Conservation (phyloP, 2,888 invertebrate genomes). For the Piscicola geometra region DNA sequence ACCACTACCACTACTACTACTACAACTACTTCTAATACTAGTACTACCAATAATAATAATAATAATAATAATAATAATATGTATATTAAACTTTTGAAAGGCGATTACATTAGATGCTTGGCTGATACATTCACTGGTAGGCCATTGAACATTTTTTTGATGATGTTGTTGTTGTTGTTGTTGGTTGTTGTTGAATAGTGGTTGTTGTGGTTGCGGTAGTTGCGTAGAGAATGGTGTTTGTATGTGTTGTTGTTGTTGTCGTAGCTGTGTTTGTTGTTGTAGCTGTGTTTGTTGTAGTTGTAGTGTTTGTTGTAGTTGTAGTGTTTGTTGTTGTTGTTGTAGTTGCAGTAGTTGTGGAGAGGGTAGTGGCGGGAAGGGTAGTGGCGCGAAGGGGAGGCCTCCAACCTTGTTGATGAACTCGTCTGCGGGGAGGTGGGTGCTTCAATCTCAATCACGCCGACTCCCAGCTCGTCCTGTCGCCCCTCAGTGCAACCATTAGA, state of each 20-base stretch:
- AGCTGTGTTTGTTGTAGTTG: background rate
- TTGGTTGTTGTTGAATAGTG: background rate
- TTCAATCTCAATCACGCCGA: too few relatives aligned
- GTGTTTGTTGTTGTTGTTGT: background rate
- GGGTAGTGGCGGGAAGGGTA: background rate
- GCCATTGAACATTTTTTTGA: background rate
- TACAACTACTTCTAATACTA: background rate
- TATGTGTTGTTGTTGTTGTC: background rate
- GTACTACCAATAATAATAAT: background rate
- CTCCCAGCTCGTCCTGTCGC: too few relatives aligned
- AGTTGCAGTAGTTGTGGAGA: conserved; percentile 3
- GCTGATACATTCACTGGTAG: background rate
- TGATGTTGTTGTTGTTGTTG: background rate
- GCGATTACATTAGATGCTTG: background rate
- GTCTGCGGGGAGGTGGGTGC: conserved; percentile 11
- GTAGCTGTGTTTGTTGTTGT: background rate
- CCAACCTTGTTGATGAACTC: conserved; percentile 19
- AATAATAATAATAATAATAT: background rate
- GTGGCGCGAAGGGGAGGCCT: conserved; percentile 15
- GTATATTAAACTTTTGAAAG: background rate
- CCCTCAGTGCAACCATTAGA: too few relatives aligned
- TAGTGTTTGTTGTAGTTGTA: background rate
- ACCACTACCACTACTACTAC: too few relatives aligned
- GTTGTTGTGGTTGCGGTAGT: background rate
- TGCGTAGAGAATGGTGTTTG: background rate